phyloP scores from a whole-genome alignment of 2,113 vertebrate species.

The Geothlypis trichas region DNA sequence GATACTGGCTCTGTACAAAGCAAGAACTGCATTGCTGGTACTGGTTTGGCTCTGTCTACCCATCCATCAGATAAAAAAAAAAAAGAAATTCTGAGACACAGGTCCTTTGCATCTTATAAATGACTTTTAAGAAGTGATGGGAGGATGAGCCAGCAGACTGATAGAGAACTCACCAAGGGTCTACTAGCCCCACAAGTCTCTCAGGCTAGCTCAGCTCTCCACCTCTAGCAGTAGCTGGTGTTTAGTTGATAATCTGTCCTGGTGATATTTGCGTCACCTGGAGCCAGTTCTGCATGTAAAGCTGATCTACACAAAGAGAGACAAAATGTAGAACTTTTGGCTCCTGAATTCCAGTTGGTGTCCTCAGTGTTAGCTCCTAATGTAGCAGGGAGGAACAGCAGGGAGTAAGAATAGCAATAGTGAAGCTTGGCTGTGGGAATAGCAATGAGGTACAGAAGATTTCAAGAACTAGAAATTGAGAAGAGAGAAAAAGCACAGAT shows the following conservation, averaged over 20 bases:
- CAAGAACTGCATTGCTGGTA: not conserved
- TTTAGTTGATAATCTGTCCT: not conserved
- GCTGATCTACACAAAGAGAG: not conserved
- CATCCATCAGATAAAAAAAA: not conserved
- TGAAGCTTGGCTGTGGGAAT: not conserved
- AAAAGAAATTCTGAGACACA: not conserved
- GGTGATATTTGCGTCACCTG: not conserved
- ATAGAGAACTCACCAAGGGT: not conserved
- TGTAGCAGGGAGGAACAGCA: not conserved
- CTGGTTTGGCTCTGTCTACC: not conserved
- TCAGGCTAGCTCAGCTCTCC: not conserved
- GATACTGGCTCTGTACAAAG: not conserved
- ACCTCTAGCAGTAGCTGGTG: not conserved
- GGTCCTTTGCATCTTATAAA: not conserved
- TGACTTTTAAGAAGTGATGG: not conserved
- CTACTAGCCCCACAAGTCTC: not conserved
- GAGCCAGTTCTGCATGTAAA: not conserved
- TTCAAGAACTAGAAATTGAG: not conserved
- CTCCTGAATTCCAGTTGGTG: not conserved
- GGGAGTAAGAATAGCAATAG: not conserved
- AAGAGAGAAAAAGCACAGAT: not conserved
- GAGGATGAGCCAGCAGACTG: not conserved
- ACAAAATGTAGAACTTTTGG: not conserved
- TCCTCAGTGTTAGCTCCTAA: not conserved
- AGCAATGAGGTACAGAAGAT: not conserved